phyloP scores from a whole-genome alignment of 2,888 invertebrate genomes.

The Formica aserva region DNA sequence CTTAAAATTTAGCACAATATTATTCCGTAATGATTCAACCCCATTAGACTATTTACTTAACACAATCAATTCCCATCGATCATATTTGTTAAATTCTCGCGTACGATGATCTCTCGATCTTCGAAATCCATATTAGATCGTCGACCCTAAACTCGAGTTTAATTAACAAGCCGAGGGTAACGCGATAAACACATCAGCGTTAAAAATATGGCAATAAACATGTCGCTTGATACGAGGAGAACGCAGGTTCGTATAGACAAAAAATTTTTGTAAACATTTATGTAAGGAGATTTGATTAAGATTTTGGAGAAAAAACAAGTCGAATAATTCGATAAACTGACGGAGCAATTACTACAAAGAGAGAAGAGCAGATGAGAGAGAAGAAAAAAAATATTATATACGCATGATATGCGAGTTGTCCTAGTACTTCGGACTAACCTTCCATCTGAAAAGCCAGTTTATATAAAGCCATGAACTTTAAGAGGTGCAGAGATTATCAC shows the following conservation, averaged over 20 bases:
- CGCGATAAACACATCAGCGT: background rate
- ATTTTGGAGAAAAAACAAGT: slow-evolving; percentile 59
- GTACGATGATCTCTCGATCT: background rate
- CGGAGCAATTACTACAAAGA: background rate
- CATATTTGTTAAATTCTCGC: background rate
- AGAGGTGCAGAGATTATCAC: slow-evolving; percentile 72
- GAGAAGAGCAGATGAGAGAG: background rate
- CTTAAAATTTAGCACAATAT: background rate
- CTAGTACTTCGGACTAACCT: slow-evolving; percentile 71
- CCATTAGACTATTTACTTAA: background rate
- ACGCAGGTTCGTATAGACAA: slow-evolving; percentile 8
- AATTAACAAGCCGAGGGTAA: background rate
- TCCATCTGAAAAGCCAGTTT: slow-evolving; percentile 60
- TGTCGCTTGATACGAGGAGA: background rate
- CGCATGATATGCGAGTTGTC: slow-evolving; percentile 40
- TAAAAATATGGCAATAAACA: slow-evolving; percentile 13
- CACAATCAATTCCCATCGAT: background rate
- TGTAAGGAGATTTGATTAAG: slow-evolving; percentile 51
- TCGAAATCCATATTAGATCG: background rate
- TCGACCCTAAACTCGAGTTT: slow-evolving; percentile 3
- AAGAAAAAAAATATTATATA: slow-evolving; percentile 16
- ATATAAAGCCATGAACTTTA: slow-evolving; percentile 74
- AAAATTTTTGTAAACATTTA: slow-evolving; percentile 43
- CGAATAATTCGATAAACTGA: slow-evolving; percentile 40
- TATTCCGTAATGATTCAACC: background rate